Percentiles rank a stretch among this genome's conserved stretches.
Evolutionary conservation across 2,888 invertebrate species (phyloP).

Genomic region (Cryptosula pallasiana): DNA sequence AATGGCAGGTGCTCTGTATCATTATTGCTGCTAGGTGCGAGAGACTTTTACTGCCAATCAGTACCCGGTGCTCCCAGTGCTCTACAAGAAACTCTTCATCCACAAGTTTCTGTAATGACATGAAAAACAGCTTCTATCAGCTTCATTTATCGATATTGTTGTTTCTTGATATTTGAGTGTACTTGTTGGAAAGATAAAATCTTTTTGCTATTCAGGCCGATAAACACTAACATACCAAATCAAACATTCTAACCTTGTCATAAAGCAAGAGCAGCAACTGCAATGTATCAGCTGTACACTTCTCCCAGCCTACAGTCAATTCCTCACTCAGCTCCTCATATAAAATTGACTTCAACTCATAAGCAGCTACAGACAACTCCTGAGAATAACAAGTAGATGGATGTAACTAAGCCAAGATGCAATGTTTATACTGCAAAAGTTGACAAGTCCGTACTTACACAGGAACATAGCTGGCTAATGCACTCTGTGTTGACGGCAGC

Average conservation of each 20-base stretch:
- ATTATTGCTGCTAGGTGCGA: slow-evolving; percentile 30
- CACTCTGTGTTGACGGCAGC: neutral
- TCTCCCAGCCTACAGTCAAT: slow-evolving; percentile 37
- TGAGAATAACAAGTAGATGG: neutral
- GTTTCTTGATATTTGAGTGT: too few species aligned
- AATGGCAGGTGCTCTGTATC: slow-evolving; percentile 30
- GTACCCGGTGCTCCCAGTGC: slow-evolving; percentile 33
- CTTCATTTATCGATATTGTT: too few species aligned
- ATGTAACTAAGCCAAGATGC: neutral
- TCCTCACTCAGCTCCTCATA: slow-evolving; percentile 33
- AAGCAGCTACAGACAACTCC: slow-evolving; percentile 30
- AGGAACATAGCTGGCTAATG: neutral
- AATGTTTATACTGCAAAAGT: neutral
- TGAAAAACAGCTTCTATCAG: too few species aligned
- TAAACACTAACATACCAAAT: too few species aligned
- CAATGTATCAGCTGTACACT: slow-evolving; percentile 36
- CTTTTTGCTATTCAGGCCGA: too few species aligned
- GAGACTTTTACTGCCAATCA: slow-evolving; percentile 31
- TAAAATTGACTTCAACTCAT: slow-evolving; percentile 32
- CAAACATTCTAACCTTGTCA: slow-evolving; percentile 37
- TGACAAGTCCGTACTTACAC: neutral
- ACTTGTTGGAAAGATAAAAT: too few species aligned
- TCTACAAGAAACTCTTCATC: slow-evolving; percentile 33
- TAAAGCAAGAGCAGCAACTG: slow-evolving; percentile 33
- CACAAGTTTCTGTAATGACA: slow-evolving; percentile 32